Evolutionary conservation across 2,797 vertebrate species (phyloP).

Genomic region (Acanthornis magna): DNA sequence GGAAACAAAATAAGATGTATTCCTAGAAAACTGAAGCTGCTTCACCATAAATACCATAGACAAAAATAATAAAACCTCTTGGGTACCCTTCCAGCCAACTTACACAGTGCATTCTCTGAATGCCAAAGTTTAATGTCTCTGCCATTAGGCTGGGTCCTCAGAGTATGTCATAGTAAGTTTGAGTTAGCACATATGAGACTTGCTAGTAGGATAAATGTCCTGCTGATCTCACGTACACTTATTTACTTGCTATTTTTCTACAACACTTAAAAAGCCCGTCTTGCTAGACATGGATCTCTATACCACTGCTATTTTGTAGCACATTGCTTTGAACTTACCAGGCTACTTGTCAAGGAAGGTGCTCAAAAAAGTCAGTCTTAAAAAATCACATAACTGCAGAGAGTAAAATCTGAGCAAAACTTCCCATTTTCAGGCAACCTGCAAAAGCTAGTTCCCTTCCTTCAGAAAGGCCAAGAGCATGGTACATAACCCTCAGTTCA

Average conservation of each 20-base stretch:
- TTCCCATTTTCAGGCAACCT: neutral
- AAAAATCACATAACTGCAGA: neutral
- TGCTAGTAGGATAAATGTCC: neutral
- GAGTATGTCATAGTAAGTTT: neutral
- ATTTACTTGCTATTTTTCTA: constrained; percentile 7
- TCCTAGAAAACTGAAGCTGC: constrained; percentile 7
- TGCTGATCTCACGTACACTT: neutral
- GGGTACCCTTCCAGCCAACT: neutral
- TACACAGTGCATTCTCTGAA: neutral
- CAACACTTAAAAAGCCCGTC: neutral
- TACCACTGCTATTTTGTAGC: neutral
- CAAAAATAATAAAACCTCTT: constrained; percentile 18
- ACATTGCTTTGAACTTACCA: neutral
- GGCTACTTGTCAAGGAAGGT: neutral
- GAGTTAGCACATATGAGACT: neutral
- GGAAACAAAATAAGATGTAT: neutral
- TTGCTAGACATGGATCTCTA: neutral
- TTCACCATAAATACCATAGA: neutral
- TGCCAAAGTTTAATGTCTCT: constrained; percentile 12
- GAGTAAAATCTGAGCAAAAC: neutral
- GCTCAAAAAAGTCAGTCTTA: neutral
- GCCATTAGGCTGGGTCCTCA: neutral
- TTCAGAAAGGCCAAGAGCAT: neutral
- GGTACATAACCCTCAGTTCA: neutral
- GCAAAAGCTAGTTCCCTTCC: neutral